Conservation (phyloP, 2,113 vertebrate genomes). For the Solea solea region DNA sequence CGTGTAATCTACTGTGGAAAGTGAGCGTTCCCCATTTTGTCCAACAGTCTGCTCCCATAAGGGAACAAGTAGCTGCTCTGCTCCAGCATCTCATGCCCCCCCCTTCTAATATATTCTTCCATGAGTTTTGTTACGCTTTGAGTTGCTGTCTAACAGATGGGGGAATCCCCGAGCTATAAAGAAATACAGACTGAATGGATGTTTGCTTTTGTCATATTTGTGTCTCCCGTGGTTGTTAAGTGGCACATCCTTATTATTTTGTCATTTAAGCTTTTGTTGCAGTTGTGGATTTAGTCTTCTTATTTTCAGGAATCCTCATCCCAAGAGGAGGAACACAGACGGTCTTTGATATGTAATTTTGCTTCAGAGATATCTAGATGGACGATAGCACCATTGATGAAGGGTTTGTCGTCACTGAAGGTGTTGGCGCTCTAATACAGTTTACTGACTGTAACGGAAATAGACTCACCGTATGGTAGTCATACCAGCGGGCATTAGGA, state of each 20-base stretch:
- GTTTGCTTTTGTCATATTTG: constrained; percentile 45
- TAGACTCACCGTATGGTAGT: constrained; percentile 73
- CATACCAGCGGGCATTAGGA: constrained; percentile 69
- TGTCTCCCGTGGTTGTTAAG: constrained; percentile 30
- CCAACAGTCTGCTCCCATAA: not conserved
- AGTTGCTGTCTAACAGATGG: constrained; percentile 47
- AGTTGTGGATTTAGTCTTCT: not conserved
- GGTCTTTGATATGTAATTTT: not conserved
- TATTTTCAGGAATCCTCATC: not conserved
- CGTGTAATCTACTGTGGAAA: no score
- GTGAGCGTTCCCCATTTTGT: not conserved
- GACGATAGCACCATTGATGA: no score
- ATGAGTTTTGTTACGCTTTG: constrained; percentile 24
- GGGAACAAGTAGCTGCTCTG: constrained; percentile 13
- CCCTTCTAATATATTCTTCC: constrained; percentile 13
- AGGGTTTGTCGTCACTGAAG: no score
- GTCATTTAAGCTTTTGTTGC: not conserved
- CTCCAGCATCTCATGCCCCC: not conserved
- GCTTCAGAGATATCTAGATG: no score
- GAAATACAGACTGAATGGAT: constrained; percentile 21
- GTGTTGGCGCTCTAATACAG: no score
- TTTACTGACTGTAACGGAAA: no score
- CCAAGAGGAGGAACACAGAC: not conserved
- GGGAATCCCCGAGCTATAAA: constrained; percentile 37
- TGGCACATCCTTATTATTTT: constrained; percentile 11